These are phyloP conservation scores for Ifrita kowaldi DNA, from an alignment of 2,113 vertebrate genomes.

Conservation along the genomic window DNA sequence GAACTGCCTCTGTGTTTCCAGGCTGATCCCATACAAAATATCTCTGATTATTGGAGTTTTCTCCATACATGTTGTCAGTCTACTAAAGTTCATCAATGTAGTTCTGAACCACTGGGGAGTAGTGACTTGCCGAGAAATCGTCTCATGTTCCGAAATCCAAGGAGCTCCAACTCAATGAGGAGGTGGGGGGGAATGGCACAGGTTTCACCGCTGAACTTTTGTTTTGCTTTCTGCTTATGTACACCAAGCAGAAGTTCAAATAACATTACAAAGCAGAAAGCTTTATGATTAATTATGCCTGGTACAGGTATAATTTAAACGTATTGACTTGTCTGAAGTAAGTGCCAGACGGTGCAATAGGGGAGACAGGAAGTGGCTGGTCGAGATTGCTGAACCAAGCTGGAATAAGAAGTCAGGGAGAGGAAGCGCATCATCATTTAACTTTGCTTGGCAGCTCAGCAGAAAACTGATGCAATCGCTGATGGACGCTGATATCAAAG, in stretches of 20 bases:
- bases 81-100: background rate
- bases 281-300: conserved; percentile 70
- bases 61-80: background rate
- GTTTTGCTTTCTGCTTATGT: conserved; percentile 49
- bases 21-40: background rate
- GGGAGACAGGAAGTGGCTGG: conserved; percentile 75
- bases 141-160: background rate
- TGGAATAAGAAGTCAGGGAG: conserved; percentile 42
- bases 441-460: conserved; percentile 50
- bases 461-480: conserved; percentile 66
- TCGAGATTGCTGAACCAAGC: conserved; percentile 68
- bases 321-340: conserved; percentile 74
- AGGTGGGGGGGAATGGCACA: accelerated
- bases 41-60: background rate
- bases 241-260: conserved; percentile 43
- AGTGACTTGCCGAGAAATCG: accelerated
- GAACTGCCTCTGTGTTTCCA: background rate
- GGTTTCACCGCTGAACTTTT: background rate
- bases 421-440: conserved; percentile 63
- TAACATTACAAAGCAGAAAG: conserved; percentile 65
- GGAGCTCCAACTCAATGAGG: background rate
- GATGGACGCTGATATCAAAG: conserved; percentile 69
- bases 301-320: conserved; percentile 71
- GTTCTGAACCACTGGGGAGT: background rate
- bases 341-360: conserved; percentile 66